Base-by-base conservation (phyloP, 2,888 invertebrate genomes). In the Heliothis peltigera region DNA sequence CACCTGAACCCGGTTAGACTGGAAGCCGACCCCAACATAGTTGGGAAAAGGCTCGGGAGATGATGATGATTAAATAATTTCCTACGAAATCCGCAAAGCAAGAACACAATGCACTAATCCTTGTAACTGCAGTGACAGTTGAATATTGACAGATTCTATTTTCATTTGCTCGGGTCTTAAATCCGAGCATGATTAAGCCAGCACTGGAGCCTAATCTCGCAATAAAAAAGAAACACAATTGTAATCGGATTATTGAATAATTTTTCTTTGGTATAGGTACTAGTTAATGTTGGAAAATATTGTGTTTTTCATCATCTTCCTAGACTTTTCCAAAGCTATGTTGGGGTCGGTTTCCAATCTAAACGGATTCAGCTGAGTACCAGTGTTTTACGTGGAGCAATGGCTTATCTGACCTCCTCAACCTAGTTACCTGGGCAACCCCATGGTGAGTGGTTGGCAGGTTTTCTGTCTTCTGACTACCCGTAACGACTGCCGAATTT, bases 121-220 rank as follows among this genome's bases (percentile, higher is more conserved):
- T 2, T 15, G 12, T 21, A 44, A 67, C 60, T 39, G 22, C 8
- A 15, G 21, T 48, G 66, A 60, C 48, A 53, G 25, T 60, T 48
- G 21, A 60, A 19, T 28, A 43, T 44, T 21, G n/a, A 21, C 52
- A 48, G 59, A 18, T 28, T 35, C 32, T 3, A 52, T 46, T 65
- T 66, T 17, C 32, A 2, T 32, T 48, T 53, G 1, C n/a, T 12
- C 3, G 28, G 18, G 42, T 47, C 57, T 42, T 21, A 28, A 48
- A 65, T 21, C 47, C 25, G 7, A 10, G 17, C 59, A 35, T 35
- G 22, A n/a, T 59, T 44, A 48, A 43, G 18, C 18, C 28, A 39
- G 46, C 44, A 28, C 17, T 19, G n/a, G 5, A 4, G 10, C 7
- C 12, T 18, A 65, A 65, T 52, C 32, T 59, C 18, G 2, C 8